Evolutionary conservation across 2,888 invertebrate genomes (phyloP), one percentile per base, ranked within the genome.

Genomic region (Amphipoea lucens): DNA sequence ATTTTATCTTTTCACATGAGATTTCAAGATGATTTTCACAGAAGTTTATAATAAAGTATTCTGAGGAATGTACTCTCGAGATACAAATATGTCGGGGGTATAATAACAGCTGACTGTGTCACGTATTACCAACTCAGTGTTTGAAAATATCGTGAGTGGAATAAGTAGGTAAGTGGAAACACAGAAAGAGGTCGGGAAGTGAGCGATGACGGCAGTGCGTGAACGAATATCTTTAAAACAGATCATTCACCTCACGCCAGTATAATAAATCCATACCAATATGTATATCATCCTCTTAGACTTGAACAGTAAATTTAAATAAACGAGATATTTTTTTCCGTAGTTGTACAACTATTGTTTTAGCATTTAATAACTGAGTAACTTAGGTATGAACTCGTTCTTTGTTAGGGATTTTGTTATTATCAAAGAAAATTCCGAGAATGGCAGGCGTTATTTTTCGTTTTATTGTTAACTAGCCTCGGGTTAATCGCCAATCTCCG

Each of bases 101-200:
- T 82, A 85, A 88, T 88, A 79, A 66, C 82, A 79, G 71, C 71
- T 78, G 86, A 85, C 79, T 85, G 54, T 74, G 74, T 79, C 88
- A 86, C 88, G 88, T 88, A 66, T 78, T 74, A 88, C 85, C 72
- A 77, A 79, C 74, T 84, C 82, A 87, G 75, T 88, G 86, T 87
- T 87, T 88, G 79, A 79, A 88, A 78, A 88, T 85, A 82, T 85
- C 88, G 88, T 86, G 86, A 76, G 86, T 63, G 66, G 88, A 88
- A 88, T 85, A 85, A 42, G 63, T 57, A 45, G 75, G 54, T 69
- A 73, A 48, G 78, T 70, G 73, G 72, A n/a, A 77, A 79, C 51
- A 63, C 67, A 66, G 72, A 79, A 62, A 4, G 82, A 70, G 82
- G 75, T 57, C 60, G 80, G 45, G 11, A 74, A 63, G 54, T 54